Base-by-base conservation (phyloP, 2,113 vertebrate genomes). In the Podocnemis expansa region DNA sequence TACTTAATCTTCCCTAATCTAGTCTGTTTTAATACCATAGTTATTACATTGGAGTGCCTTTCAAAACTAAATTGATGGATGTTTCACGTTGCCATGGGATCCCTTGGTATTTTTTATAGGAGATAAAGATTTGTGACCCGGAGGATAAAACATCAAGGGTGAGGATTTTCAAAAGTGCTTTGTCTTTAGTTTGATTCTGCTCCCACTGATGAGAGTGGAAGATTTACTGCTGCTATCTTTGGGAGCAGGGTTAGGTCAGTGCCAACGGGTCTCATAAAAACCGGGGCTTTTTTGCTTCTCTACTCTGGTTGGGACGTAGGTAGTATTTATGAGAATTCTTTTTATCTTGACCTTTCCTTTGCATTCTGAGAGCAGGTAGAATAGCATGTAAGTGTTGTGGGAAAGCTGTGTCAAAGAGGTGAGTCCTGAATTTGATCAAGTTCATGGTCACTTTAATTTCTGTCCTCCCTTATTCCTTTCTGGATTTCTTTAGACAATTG, bases 181-280 rank as follows among this genome's bases (percentile, higher is more conserved):
- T 27, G 4, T 16, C 7, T 47, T 76, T n/a, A 51, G 54, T 55
- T 29, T 29, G 49, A 58, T 21, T 54, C 0, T 0, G 29, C 29
- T 88, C 17, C 58, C 45, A 16, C 3, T 82, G 82, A 38, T 3
- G 17, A 67, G 88, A 91, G 47, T n/a, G 60, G 60, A 34, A n/a
- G 31, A 34, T 63, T n/a, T 63, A 16, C 16, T n/a, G 60, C 31
- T 63, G 34, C 34, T 7, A 63, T 63, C 60, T 17, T 7, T 2
- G 5, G 0, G 0, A 87, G 16, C 51, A 85, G 55, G 34, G 34
- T 31, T 41, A 89, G 81, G 11, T 43, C 8, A 67, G 81, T 22
- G 52, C 0, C 51, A 52, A 52, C 14, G 13, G 3, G 51, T 52
- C 51, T 16, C 51, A 14, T 52, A 29, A 38, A 52, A 12, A 84